These are phyloP conservation scores for Venustoraphidia nigricollis DNA, from an alignment of 2,888 invertebrate genomes.

Conservation along the genomic window DNA sequence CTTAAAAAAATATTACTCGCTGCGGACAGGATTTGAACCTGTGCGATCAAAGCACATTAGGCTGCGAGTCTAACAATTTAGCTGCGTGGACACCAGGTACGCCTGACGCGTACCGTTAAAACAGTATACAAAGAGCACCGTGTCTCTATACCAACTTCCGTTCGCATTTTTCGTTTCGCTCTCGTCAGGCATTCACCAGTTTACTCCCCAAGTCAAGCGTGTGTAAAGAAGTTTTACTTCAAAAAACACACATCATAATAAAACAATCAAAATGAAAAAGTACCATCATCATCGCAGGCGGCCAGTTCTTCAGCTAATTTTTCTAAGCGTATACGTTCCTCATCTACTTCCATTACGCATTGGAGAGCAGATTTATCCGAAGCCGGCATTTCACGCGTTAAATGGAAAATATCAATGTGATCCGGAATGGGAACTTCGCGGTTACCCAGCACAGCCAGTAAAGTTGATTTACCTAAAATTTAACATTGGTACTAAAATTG, in stretches of 20 bases:
- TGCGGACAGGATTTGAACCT: no score
- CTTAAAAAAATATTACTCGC: no score
- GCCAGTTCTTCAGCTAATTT: slow-evolving; percentile 81
- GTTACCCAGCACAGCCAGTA: slow-evolving; percentile 80
- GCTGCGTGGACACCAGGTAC: no score
- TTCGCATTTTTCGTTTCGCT: no score
- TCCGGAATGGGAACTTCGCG: slow-evolving; percentile 93
- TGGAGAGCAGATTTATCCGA: slow-evolving; percentile 89
- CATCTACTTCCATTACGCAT: slow-evolving; percentile 97
- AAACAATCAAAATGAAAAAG: slow-evolving; percentile 1
- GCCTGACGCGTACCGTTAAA: no score
- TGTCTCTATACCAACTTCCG: no score
- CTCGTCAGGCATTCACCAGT: no score
- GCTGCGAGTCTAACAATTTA: no score
- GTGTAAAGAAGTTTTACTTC: no score
- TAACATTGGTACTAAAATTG: background rate
- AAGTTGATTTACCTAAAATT: slow-evolving; percentile 70
- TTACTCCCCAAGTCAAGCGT: no score
- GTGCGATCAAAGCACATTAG: no score
- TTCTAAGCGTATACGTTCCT: slow-evolving; percentile 81
- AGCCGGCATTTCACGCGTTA: slow-evolving; percentile 96
- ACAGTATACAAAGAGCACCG: no score
- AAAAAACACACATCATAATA: background rate
- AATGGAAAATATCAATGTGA: slow-evolving; percentile 93
- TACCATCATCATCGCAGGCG: slow-evolving; percentile 73